Evolutionary conservation across 2,797 vertebrate genomes (phyloP).

Genomic region (Sebastes vulpes): DNA sequence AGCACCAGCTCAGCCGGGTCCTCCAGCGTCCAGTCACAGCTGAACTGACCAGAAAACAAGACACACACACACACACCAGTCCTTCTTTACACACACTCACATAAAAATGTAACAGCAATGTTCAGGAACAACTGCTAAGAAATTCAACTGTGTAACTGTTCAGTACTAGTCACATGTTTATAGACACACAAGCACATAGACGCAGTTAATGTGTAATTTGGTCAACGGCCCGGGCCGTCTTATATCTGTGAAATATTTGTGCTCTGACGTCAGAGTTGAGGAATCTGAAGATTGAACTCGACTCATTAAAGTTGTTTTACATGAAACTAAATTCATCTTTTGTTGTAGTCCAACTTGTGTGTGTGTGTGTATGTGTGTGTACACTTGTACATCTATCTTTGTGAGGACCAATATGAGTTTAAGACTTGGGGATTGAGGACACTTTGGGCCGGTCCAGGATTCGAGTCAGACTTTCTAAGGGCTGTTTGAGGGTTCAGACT

Average conservation of each 20-base stretch:
- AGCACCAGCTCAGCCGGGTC: slow-evolving; percentile 83
- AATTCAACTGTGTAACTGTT: slow-evolving; percentile 26
- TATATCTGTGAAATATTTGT: slow-evolving; percentile 68
- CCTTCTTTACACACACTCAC: not conserved
- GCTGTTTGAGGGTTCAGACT: no score
- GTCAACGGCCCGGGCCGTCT: slow-evolving; percentile 32
- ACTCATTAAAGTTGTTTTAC: slow-evolving; percentile 80
- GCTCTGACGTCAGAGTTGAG: slow-evolving; percentile 65
- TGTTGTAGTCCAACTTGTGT: not conserved
- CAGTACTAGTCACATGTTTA: slow-evolving; percentile 27
- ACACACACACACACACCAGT: not conserved
- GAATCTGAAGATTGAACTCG: slow-evolving; percentile 48
- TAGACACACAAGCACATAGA: slow-evolving; percentile 37
- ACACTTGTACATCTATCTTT: no score
- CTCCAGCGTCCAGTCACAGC: slow-evolving; percentile 80
- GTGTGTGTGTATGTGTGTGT: not conserved
- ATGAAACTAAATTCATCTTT: slow-evolving; percentile 8
- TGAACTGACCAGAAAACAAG: slow-evolving; percentile 39
- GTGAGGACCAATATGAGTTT: no score
- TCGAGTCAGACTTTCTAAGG: no score
- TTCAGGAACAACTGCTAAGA: slow-evolving; percentile 34
- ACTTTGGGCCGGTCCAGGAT: no score
- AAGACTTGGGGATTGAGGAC: no score
- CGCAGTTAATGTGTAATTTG: slow-evolving; percentile 41
- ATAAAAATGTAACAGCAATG: slow-evolving; percentile 6